Base-by-base conservation (phyloP, 2,797 vertebrate species). In the Champsocephalus esox region DNA sequence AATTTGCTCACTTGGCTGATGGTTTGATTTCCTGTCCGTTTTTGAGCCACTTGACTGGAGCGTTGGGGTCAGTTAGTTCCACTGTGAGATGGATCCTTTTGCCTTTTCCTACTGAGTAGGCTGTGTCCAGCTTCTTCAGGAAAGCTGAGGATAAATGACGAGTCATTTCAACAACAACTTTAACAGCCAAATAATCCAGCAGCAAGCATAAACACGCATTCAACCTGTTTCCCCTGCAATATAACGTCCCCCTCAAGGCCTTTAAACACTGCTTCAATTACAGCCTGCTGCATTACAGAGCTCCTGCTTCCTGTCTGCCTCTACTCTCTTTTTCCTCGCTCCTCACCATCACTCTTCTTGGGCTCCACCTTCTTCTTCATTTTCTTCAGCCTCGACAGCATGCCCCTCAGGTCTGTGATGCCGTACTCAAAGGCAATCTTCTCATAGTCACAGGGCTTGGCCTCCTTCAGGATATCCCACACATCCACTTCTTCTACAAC, bases 351-450 rank as follows among this genome's bases (percentile, higher is more conserved):
- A 2, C 95, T 96, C 89, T 95, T 97, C 83, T 96, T 96, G 73
- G 94, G 79, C 90, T 97, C 96, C 11, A 93, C 95, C 83, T 94
- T 93, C 92, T 94, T 93, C 92, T 95, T 95, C 94, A 96, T 96
- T 91, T 95, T 96, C 93, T 97, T 98, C 77, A 98, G 95, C 73
- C 94, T 94, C 79, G 94, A 96, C 58, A 98, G 92, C 97, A 98
- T 94, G 75, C 97, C 97, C 5, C 96, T 94, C n/a, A 98, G 95
- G 92, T 98, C 97, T 0, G 97, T 98, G 89, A 98, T 96, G 74
- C 97, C 97, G 0, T 98, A 96, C 87, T 98, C 81, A 51, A 98
- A 98, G 75, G 96, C 96, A 0, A 98, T 98, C 85, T 93, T 96
- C 94, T 98, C 97, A 0, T 96, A 98, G 88, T 98, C 97, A 7